These are phyloP conservation scores for Amphiura filiformis DNA, from an alignment of 35 echinoderm and acorn worm species.

Conservation along the genomic window DNA sequence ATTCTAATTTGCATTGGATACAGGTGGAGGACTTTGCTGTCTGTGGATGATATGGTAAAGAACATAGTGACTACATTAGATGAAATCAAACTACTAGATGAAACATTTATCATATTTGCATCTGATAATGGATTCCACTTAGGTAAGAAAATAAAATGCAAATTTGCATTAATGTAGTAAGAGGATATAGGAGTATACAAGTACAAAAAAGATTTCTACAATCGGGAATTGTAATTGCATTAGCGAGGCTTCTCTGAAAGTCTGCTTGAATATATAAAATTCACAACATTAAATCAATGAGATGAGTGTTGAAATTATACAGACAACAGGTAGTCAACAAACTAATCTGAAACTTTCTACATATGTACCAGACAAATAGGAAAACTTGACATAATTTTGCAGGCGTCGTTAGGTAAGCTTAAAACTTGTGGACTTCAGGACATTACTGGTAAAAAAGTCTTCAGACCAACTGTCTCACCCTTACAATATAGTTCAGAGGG, in stretches of 20 bases:
- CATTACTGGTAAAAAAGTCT: no score
- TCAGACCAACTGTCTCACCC: no score
- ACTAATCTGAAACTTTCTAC: no score
- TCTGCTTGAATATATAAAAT: not conserved
- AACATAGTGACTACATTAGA: conserved; percentile 66
- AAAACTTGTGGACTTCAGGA: no score
- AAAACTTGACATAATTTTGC: no score
- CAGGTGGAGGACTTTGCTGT: conserved; percentile 95
- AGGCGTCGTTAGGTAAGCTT: no score
- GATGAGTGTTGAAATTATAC: no score
- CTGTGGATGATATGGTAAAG: conserved; percentile 94
- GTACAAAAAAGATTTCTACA: not conserved
- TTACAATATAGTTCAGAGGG: no score
- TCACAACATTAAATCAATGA: no score
- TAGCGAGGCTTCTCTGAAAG: not conserved
- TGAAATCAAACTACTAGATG: conserved; percentile 59
- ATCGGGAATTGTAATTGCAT: not conserved
- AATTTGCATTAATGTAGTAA: not conserved
- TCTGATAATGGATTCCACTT: conserved; percentile 98
- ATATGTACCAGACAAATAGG: no score
- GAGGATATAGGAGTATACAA: not conserved
- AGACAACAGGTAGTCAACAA: no score
- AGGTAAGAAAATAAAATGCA: conserved; percentile 54
- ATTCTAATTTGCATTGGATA: not conserved
- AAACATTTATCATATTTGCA: conserved; percentile 86